These are phyloP conservation scores for Rhopalosiphum maidis DNA, from an alignment of 1,140 invertebrate genomes.

Conservation along the genomic window DNA sequence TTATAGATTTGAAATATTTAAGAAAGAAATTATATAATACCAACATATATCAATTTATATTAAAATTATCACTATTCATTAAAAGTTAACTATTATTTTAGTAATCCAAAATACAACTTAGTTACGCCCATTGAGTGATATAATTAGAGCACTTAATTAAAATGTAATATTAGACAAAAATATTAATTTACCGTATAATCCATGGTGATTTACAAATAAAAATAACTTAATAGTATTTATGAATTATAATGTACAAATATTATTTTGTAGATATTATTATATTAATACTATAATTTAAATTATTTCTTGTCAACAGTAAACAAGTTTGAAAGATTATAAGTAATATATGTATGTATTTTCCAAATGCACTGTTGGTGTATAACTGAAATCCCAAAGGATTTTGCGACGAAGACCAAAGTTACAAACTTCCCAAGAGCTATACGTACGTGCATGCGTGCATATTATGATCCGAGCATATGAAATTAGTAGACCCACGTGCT, in stretches of 20 bases:
- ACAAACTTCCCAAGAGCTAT: not conserved
- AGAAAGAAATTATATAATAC: not conserved
- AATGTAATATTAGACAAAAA: not conserved
- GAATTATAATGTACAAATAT: not conserved
- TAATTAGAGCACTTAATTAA: not conserved
- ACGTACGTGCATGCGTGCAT: not conserved
- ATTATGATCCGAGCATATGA: constrained; percentile 7
- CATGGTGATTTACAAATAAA: too few relatives aligned
- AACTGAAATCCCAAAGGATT: constrained; percentile 10
- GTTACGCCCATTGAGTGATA: not conserved
- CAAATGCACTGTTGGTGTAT: constrained; percentile 9
- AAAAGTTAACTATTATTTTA: not conserved
- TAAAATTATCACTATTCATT: not conserved
- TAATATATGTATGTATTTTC: not conserved
- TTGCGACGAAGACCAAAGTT: not conserved
- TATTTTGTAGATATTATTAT: not conserved
- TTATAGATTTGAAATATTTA: constrained; percentile 30
- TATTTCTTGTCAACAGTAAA: not conserved
- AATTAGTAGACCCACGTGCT: constrained; percentile 38
- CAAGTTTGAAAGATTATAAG: not conserved
- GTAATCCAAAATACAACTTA: not conserved
- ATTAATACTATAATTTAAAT: not conserved
- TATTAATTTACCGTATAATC: not conserved
- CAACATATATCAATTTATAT: not conserved
- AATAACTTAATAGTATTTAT: too few relatives aligned